Evolutionary conservation across 1,140 invertebrate genomes (phyloP), one percentile per base, ranked within the genome.

Genomic region (Drosophila varians): DNA sequence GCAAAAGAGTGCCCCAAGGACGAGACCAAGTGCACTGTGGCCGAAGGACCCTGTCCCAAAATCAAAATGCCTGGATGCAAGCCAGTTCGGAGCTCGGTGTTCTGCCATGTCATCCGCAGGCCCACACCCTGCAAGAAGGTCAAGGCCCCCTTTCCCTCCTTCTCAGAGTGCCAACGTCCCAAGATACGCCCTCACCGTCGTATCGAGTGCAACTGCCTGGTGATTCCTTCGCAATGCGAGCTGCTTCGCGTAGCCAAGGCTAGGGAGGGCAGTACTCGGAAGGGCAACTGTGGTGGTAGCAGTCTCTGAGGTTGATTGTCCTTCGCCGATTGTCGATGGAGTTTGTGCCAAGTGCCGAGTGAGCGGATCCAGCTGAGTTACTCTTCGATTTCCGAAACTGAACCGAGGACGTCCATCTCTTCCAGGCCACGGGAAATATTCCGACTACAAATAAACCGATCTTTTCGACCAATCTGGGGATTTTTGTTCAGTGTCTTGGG

Each of bases 101-200:
- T 31, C 9, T 12, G 82, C 36, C 7, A 14, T 0, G 0, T 28
- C 0, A 43, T 31, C 0, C 42, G 43, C 0, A 19, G 11, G 1
- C 56, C 43, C 1, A 36, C 40, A 0, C 38, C 38, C 42, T 87
- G 82, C 51, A 31, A 7, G 1, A 87, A 83, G 23, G 58, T 58
- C 1, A 68, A 60, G 7, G n/a, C 83, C 0, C 82, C 83, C 0
- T 87, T 88, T 31, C 82, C 82, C 0, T 49, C 77, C 2, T 87
- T 61, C 25, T 88, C 82, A 0, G 82, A 86, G 31, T 86, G 80
- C 42, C 4, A 40, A 7, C 76, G 16, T 11, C 21, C 3, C 4
- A 19, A 0, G 23, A 18, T 9, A 0, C 11, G 1, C 18, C 55
- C 31, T n/a, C 23, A 19, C 3, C 34, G 12, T 0, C 65, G 54